Conservation (phyloP, 1,140 invertebrate genomes). For the Lepidurus packardi region DNA sequence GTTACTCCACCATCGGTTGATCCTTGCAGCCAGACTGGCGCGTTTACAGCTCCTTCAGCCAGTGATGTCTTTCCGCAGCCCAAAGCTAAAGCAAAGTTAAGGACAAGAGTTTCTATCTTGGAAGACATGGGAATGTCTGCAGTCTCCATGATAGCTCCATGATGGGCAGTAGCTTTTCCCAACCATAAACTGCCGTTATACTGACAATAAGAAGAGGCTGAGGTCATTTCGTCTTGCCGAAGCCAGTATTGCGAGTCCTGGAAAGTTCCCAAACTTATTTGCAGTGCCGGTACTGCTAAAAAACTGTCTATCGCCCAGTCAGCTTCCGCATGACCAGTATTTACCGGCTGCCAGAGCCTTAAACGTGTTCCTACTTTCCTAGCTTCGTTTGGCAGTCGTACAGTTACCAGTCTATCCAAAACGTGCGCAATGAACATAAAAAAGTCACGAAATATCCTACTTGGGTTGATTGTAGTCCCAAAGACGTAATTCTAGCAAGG, state of each 20-base stretch:
- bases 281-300: constrained; percentile 40
- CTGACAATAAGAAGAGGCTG: not conserved
- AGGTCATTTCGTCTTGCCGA: constrained; percentile 32
- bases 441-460: not conserved
- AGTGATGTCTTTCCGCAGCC: constrained; percentile 17
- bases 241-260: constrained; percentile 34
- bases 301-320: constrained; percentile 50
- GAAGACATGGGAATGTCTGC: constrained; percentile 34
- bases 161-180: constrained; percentile 27
- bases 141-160: constrained; percentile 38
- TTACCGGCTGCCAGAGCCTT: constrained; percentile 47
- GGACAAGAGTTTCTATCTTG: not conserved
- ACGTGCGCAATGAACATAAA: not conserved
- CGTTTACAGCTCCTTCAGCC: not conserved
- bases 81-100: constrained; percentile 17
- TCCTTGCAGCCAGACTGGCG: constrained; percentile 26
- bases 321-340: constrained; percentile 38
- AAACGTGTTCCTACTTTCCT: constrained; percentile 43
- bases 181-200: constrained; percentile 18
- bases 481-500: not conserved
- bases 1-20: constrained; percentile 27
- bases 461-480: constrained; percentile 7
- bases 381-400: constrained; percentile 41
- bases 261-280: not conserved
- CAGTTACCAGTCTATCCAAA: constrained; percentile 25